These are phyloP conservation scores for Pristis pectinata DNA, from an alignment of 2,797 vertebrate genomes.

Conservation along the genomic window DNA sequence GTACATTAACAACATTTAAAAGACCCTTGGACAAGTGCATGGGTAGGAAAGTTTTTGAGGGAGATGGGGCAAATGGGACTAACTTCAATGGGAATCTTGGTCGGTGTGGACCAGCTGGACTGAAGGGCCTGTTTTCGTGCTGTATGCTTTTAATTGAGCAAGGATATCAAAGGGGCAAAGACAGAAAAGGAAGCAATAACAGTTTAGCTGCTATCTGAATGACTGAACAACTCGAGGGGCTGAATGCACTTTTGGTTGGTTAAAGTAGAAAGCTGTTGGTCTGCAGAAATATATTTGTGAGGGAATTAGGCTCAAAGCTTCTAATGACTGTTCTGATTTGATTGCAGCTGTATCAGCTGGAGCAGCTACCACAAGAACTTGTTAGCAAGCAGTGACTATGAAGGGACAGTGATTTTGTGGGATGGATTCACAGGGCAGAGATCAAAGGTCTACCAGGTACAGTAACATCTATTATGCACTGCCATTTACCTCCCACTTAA, in stretches of 20 bases:
- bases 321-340: constrained; percentile 40
- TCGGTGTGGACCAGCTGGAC: too few species aligned
- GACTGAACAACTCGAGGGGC: background rate
- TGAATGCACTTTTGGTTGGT: background rate
- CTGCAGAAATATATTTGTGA: background rate
- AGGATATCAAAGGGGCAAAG: background rate
- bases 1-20: too few species aligned
- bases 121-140: too few species aligned
- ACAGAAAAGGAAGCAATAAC: too few species aligned
- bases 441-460: constrained; percentile 98
- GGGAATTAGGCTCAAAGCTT: background rate
- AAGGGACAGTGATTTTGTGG: constrained; percentile 98
- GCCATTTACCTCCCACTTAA: background rate
- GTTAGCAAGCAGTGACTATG: constrained; percentile 96
- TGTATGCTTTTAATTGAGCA: background rate
- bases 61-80: too few species aligned
- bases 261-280: background rate
- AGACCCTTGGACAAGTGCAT: too few species aligned
- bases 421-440: constrained; percentile 96
- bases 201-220: too few species aligned
- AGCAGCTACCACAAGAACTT: constrained; percentile 99
- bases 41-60: too few species aligned
- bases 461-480: background rate
- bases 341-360: constrained; percentile 98
- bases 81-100: too few species aligned